Percentiles rank a stretch among this genome's conserved stretches.
phyloP scores from a whole-genome alignment of 2,113 vertebrate genomes.

The Microcebus griseorufus region DNA sequence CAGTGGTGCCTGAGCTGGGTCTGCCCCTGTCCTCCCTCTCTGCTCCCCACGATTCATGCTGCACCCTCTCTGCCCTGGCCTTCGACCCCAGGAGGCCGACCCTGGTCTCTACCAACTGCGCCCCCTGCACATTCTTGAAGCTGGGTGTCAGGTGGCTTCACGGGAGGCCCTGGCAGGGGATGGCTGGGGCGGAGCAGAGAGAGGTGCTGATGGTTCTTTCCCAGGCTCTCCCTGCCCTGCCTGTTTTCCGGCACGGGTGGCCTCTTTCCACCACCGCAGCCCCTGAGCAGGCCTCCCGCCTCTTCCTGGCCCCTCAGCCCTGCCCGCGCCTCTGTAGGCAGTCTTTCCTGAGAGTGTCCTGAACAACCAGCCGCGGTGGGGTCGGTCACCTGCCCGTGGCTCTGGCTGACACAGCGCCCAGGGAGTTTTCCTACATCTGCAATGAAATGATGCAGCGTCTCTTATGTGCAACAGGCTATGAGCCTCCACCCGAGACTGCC shows the following conservation, averaged over 20 bases:
- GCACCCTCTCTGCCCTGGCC: background rate
- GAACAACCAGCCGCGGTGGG: no score
- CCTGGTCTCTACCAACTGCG: no score
- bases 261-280: accelerated
- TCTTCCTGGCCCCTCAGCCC: background rate
- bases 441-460: background rate
- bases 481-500: background rate
- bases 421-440: accelerated
- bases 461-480: accelerated
- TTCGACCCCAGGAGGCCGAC: accelerated
- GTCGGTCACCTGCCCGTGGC: background rate
- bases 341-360: background rate
- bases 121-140: background rate
- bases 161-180: background rate
- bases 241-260: accelerated
- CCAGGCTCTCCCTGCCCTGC: background rate
- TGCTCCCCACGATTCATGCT: background rate
- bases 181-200: background rate
- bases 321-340: background rate
- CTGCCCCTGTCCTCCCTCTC: no score
- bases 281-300: accelerated
- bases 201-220: no score
- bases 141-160: background rate
- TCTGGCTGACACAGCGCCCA: accelerated
- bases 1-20: no score